Evolutionary conservation across 2,113 vertebrate species (phyloP).

Genomic region (Pseudois nayaur): DNA sequence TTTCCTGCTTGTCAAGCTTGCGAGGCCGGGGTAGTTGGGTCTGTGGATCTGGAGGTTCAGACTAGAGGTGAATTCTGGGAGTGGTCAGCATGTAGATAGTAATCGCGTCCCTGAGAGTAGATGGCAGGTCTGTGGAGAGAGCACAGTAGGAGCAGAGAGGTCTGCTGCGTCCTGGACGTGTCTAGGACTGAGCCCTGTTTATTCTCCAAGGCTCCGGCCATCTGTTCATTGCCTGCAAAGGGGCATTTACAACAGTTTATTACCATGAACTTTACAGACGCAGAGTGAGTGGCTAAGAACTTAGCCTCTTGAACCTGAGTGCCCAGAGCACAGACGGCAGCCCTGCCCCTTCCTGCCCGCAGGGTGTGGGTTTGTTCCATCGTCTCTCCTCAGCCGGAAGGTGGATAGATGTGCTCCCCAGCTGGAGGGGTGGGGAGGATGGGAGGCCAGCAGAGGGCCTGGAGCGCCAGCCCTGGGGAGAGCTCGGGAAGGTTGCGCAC

Average conservation of each 20-base stretch:
- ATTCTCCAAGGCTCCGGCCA: neutral
- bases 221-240: fast-evolving
- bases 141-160: neutral
- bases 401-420: neutral
- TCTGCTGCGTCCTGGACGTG: neutral
- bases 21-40: neutral
- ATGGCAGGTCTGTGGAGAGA: neutral
- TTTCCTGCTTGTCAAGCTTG: neutral
- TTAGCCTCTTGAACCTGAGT: neutral
- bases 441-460: neutral
- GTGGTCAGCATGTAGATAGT: neutral
- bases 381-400: neutral
- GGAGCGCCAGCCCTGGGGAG: fast-evolving
- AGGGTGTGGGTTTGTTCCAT: neutral
- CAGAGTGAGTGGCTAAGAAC: neutral
- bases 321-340: neutral
- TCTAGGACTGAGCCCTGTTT: neutral
- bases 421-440: neutral
- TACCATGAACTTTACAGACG: neutral
- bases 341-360: neutral
- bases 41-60: neutral
- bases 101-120: neutral
- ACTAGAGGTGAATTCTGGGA: neutral
- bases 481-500: fast-evolving
- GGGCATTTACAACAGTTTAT: neutral